Evolutionary conservation across 2,888 invertebrate genomes (phyloP).

Genomic region (Eupithecia abbreviata): DNA sequence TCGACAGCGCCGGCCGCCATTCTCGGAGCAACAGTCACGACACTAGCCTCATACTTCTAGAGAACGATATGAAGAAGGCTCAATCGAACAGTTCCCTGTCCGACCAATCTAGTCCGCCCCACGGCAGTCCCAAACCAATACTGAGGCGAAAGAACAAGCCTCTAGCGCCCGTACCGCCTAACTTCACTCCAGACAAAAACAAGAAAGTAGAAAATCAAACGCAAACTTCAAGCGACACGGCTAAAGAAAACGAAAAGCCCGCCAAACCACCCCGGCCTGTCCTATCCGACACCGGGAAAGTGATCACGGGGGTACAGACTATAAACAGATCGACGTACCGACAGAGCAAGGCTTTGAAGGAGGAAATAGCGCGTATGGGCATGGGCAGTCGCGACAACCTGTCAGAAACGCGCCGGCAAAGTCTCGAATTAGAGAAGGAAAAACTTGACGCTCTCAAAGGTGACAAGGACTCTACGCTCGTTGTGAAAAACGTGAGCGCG

Average conservation of each 20-base stretch:
- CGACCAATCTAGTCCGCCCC: conserved; percentile 87
- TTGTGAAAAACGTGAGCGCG: conserved; percentile 72
- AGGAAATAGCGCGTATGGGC: conserved; percentile 67
- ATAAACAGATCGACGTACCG: conserved; percentile 85
- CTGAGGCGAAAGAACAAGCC: conserved; percentile 90
- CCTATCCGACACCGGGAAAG: conserved; percentile 76
- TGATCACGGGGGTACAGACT: conserved; percentile 83
- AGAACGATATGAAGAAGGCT: conserved; percentile 83
- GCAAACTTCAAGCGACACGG: conserved; percentile 48
- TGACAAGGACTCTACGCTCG: conserved; percentile 55
- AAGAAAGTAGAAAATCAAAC: conserved; percentile 59
- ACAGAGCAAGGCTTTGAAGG: conserved; percentile 77
- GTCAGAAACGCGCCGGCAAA: conserved; percentile 77
- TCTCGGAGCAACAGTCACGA: conserved; percentile 85
- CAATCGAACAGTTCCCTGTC: conserved; percentile 88
- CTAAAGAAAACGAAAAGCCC: conserved; percentile 76
- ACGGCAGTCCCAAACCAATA: conserved; percentile 89
- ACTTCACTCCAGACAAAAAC: conserved; percentile 80
- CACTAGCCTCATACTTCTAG: conserved; percentile 80
- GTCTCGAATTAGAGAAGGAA: conserved; percentile 83
- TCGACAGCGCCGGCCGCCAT: conserved; percentile 68
- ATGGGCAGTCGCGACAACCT: conserved; percentile 72
- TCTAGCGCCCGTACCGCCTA: conserved; percentile 87
- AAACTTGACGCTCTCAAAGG: conserved; percentile 63
- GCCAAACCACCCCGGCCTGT: conserved; percentile 87